These are phyloP conservation scores for Heteromormyrus szaboi DNA, from an alignment of 2,797 vertebrate species.

Conservation along the genomic window DNA sequence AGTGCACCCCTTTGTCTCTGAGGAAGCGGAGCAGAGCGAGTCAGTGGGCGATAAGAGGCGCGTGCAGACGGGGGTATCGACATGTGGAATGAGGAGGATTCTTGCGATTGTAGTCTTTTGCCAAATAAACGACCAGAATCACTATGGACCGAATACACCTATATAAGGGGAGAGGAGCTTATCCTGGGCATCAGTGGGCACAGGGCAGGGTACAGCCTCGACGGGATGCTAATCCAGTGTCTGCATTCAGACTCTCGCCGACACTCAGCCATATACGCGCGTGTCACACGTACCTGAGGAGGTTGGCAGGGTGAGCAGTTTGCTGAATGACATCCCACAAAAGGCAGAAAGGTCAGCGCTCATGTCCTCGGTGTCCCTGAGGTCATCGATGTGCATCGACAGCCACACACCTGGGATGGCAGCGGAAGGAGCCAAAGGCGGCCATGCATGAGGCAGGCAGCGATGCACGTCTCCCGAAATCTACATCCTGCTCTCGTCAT, in stretches of 20 bases:
- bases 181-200: neutral
- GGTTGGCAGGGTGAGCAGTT: slow-evolving; percentile 41
- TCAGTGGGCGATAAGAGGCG: neutral
- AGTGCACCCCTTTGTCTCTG: neutral
- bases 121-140: neutral
- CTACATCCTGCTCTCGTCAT: neutral
- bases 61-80: neutral
- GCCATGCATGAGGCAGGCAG: neutral
- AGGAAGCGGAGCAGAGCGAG: neutral
- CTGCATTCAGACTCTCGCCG: neutral
- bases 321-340: slow-evolving; percentile 59
- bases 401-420: slow-evolving; percentile 57
- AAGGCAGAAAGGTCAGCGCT: slow-evolving; percentile 56
- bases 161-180: neutral
- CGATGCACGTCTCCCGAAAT: neutral
- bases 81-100: neutral
- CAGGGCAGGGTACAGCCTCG: neutral
- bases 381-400: slow-evolving; percentile 64
- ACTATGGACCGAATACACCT: neutral
- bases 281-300: slow-evolving; percentile 37
- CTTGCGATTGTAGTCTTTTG: neutral
- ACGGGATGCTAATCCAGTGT: neutral
- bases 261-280: neutral
- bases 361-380: slow-evolving; percentile 62
- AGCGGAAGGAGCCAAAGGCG: neutral